Conservation (phyloP, 2,113 vertebrate species). For the Ailuropoda melanoleuca region DNA sequence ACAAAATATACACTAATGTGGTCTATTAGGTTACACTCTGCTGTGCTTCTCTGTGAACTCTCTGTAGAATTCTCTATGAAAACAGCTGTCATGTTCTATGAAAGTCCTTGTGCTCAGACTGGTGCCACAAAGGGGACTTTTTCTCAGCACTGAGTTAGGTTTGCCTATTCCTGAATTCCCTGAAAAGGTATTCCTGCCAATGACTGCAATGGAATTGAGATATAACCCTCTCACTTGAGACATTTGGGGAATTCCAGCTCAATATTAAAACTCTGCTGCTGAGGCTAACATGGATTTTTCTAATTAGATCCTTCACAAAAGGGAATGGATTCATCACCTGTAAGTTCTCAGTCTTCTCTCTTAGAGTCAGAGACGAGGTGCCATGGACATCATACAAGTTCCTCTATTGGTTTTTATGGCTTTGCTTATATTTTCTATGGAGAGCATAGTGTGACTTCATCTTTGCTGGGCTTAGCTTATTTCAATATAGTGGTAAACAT, state of each 20-base stretch:
- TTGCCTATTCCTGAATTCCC: neutral
- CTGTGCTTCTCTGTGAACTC: constrained; percentile 52
- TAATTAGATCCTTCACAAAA: neutral
- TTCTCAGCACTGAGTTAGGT: neutral
- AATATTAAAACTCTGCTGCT: neutral
- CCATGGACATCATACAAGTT: neutral
- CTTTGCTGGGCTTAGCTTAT: neutral
- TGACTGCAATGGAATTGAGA: neutral
- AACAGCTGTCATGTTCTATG: constrained; percentile 51
- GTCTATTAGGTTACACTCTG: constrained; percentile 56
- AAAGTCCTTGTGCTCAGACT: constrained; percentile 38
- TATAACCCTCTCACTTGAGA: neutral
- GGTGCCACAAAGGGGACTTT: neutral
- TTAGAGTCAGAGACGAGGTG: neutral
- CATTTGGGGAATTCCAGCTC: neutral
- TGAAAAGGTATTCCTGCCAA: neutral
- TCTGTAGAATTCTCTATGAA: constrained; percentile 52
- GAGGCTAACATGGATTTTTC: neutral
- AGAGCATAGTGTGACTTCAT: neutral
- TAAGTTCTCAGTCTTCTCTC: neutral
- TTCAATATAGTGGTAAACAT: neutral
- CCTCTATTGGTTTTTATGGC: neutral
- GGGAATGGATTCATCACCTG: neutral
- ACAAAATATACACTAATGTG: constrained; percentile 47
- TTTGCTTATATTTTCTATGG: neutral